A percentile compares a stretch with the other conserved stretches of the same genome.
phyloP scores from a whole-genome alignment of 2,797 vertebrate species.

The Mus caroli region DNA sequence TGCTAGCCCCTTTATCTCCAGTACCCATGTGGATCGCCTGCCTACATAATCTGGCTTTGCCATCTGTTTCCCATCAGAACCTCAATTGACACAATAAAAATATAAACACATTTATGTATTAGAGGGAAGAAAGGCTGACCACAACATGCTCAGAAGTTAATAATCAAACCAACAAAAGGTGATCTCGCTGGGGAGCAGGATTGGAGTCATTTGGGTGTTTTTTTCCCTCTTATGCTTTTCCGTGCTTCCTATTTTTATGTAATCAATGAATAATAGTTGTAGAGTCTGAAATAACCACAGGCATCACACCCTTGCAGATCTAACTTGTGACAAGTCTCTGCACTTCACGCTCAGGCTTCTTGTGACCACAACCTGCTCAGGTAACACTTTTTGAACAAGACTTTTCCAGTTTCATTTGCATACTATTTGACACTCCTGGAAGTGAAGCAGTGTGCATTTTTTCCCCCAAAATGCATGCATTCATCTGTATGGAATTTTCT shows the following conservation, averaged over 20 bases:
- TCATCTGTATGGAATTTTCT: slow-evolving; percentile 4
- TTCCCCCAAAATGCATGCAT: neutral
- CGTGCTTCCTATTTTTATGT: slow-evolving; percentile 34
- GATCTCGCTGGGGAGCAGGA: neutral
- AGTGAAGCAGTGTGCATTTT: neutral
- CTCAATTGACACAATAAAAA: neutral
- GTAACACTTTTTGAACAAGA: neutral
- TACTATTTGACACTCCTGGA: neutral
- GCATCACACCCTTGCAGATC: slow-evolving; percentile 6
- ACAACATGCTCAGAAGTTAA: neutral
- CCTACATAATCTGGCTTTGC: neutral
- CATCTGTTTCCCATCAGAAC: slow-evolving; percentile 22
- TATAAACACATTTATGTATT: neutral
- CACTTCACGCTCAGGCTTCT: neutral
- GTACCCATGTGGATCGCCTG: neutral
- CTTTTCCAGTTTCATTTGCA: slow-evolving; percentile 37
- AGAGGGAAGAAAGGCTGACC: neutral
- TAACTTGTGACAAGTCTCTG: neutral
- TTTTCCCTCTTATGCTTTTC: neutral
- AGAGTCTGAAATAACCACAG: slow-evolving; percentile 51
- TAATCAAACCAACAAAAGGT: neutral
- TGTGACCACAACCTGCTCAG: neutral
- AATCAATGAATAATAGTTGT: slow-evolving; percentile 17
- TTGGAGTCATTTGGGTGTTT: slow-evolving; percentile 28
- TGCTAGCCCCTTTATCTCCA: too few species aligned